These are phyloP conservation scores for Columba janthina DNA, from an alignment of 2,113 vertebrate species.

Conservation along the genomic window DNA sequence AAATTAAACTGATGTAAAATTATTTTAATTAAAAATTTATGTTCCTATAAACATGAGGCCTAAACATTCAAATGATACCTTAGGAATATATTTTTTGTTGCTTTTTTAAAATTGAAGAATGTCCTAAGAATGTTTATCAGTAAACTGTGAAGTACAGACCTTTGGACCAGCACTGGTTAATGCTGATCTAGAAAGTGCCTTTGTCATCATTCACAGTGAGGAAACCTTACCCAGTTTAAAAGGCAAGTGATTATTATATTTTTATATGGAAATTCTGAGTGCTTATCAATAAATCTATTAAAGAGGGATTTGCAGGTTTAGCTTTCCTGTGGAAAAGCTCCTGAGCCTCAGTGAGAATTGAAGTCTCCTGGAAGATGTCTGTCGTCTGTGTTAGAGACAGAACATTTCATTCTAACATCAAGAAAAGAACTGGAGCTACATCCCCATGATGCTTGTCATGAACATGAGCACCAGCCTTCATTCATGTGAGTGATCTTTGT, in stretches of 20 bases:
- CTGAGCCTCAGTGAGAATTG: neutral
- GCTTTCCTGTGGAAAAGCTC: constrained; percentile 1
- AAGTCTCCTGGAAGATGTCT: neutral
- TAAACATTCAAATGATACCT: constrained; percentile 25
- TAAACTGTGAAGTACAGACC: constrained; percentile 11
- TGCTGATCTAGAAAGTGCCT: constrained; percentile 33
- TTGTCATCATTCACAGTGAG: constrained; percentile 25
- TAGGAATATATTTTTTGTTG: neutral
- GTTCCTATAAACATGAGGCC: constrained; percentile 6
- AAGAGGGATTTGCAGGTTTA: constrained; percentile 5
- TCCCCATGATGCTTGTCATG: neutral
- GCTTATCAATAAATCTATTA: constrained; percentile 37
- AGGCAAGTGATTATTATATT: constrained; percentile 13
- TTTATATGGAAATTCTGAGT: constrained; percentile 38
- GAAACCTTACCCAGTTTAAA: constrained; percentile 22
- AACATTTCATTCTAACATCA: constrained; percentile 7
- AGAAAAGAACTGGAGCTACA: neutral
- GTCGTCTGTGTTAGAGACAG: constrained; percentile 34
- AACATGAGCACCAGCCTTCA: neutral
- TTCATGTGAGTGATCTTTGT: neutral
- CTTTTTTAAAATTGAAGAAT: constrained; percentile 14
- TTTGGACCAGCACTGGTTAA: neutral
- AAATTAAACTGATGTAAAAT: neutral
- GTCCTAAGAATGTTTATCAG: neutral
- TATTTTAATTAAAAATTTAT: constrained; percentile 35